phyloP scores from a whole-genome alignment of 2,888 invertebrate species.

The Chymomyza amoena region DNA sequence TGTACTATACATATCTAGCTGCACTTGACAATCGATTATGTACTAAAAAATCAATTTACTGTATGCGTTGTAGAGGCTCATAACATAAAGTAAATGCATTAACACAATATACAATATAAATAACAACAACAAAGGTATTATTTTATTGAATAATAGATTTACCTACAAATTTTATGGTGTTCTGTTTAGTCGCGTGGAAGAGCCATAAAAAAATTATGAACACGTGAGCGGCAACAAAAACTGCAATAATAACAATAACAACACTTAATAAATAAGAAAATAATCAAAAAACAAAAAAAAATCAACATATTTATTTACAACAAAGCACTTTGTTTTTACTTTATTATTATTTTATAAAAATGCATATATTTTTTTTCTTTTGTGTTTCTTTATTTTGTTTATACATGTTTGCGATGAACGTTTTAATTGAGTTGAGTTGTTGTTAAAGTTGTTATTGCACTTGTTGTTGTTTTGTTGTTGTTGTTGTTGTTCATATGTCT shows the following conservation, averaged over 20 bases:
- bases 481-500: conserved; percentile 18
- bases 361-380: background rate
- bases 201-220: conserved; percentile 58
- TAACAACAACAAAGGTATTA: conserved; percentile 7
- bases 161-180: conserved; percentile 50
- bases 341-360: conserved; percentile 20
- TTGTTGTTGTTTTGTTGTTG: conserved; percentile 2
- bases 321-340: background rate
- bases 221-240: conserved; percentile 33
- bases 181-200: conserved; percentile 61
- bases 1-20: background rate
- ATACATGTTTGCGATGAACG: conserved; percentile 33
- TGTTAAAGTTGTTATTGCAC: background rate
- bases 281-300: conserved; percentile 23
- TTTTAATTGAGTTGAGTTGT: conserved; percentile 62
- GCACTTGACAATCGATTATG: background rate
- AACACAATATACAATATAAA: background rate
- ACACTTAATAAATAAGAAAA: conserved; percentile 42
- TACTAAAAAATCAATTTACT: background rate
- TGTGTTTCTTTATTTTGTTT: conserved; percentile 23
- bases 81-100: background rate
- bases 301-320: too few species aligned
- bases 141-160: conserved; percentile 45
- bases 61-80: background rate
- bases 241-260: conserved; percentile 22